These are phyloP conservation scores for Hemithea aestivaria DNA, from an alignment of 2,888 invertebrate species.

Conservation along the genomic window DNA sequence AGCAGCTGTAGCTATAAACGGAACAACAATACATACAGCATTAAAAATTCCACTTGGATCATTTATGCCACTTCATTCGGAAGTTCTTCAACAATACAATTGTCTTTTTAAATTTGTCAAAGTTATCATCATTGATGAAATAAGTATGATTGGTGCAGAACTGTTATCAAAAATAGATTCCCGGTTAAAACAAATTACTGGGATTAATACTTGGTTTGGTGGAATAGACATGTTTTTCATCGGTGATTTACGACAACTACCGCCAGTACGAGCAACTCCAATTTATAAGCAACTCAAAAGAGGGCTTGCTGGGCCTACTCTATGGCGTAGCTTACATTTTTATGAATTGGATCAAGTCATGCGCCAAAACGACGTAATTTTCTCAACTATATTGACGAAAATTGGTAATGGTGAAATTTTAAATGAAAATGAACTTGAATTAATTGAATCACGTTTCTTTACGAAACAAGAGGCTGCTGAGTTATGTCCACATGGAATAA, in stretches of 20 bases:
- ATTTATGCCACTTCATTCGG: conserved; percentile 11
- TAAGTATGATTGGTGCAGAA: conserved; percentile 44
- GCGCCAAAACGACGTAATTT: neutral
- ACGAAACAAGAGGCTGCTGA: neutral
- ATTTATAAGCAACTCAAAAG: conserved; percentile 5
- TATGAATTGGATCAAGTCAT: conserved; percentile 1
- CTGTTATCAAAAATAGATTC: conserved; percentile 35
- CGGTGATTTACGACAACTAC: conserved; percentile 31
- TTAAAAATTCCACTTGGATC: conserved; percentile 29
- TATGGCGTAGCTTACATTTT: conserved; percentile 1
- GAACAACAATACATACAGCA: conserved; percentile 47
- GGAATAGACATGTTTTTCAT: conserved; percentile 28
- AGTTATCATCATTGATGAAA: conserved; percentile 45
- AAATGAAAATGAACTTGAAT: neutral
- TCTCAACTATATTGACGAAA: neutral
- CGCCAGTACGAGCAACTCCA: conserved; percentile 35
- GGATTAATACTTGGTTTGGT: conserved; percentile 24
- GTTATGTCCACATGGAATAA: conserved; percentile 1
- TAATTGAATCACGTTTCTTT: conserved; percentile 1
- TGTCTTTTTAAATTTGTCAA: conserved; percentile 32
- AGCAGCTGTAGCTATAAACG: conserved; percentile 47
- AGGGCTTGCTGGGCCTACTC: neutral
- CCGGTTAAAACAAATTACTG: conserved; percentile 43
- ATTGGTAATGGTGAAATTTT: conserved; percentile 1
- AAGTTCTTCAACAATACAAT: conserved; percentile 20